Conservation (phyloP, 2,113 vertebrate genomes). For the Platycercus adscitus region DNA sequence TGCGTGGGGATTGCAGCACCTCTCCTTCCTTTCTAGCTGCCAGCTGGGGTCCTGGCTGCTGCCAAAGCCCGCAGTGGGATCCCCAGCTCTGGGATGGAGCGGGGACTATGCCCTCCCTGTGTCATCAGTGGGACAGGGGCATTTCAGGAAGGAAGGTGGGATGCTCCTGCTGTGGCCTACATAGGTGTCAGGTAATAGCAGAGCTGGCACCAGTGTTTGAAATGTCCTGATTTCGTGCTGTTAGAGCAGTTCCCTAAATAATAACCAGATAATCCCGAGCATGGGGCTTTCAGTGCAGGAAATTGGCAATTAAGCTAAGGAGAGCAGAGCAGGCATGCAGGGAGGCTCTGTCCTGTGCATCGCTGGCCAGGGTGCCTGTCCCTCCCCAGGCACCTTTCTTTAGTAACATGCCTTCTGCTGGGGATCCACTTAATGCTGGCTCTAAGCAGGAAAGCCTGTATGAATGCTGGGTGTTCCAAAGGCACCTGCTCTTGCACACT, state of each 20-base stretch:
- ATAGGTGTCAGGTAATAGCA: neutral
- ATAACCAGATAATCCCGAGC: constrained; percentile 14
- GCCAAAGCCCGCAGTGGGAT: rapidly evolving
- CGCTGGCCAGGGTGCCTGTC: rapidly evolving
- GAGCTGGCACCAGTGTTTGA: neutral
- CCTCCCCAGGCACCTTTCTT: neutral
- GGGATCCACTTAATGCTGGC: neutral
- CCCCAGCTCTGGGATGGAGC: neutral
- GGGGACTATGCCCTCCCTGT: neutral
- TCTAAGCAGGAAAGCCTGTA: neutral
- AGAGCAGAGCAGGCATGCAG: neutral
- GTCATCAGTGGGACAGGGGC: neutral
- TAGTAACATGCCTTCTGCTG: neutral
- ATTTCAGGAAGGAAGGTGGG: neutral
- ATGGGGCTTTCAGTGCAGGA: neutral
- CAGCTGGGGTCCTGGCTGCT: neutral
- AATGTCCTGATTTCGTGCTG: neutral
- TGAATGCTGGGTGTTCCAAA: neutral
- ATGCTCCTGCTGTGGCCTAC: neutral
- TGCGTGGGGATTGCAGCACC: rapidly evolving
- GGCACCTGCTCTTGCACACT: neutral
- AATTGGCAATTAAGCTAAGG: neutral
- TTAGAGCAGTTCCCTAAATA: constrained; percentile 3
- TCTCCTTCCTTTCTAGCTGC: neutral
- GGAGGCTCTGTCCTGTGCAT: neutral